Evolutionary conservation across 1,140 invertebrate genomes (phyloP).

Genomic region (Colletes latitarsis): DNA sequence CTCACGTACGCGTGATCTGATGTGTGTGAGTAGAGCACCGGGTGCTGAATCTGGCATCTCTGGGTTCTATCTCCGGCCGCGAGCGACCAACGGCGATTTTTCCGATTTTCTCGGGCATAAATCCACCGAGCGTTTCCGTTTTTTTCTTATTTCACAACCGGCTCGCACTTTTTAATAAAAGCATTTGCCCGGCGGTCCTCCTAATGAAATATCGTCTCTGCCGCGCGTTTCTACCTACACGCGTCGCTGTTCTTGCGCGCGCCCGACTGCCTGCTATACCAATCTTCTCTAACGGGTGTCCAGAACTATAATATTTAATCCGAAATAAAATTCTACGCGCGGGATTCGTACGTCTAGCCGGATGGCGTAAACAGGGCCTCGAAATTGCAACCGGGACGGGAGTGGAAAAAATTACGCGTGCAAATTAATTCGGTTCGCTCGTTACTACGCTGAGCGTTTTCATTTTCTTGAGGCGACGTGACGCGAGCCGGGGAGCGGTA

Average conservation of each 20-base stretch:
- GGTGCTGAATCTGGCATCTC: no score
- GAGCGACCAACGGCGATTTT: neutral
- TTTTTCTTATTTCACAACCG: constrained; percentile 33
- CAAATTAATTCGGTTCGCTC: neutral
- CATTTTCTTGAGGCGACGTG: neutral
- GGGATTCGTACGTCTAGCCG: neutral
- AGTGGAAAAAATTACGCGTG: neutral
- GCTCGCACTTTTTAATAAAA: constrained; percentile 45
- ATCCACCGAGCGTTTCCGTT: constrained; percentile 56
- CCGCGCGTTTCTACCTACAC: neutral
- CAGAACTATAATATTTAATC: no score
- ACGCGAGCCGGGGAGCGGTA: neutral
- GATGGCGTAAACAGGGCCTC: neutral
- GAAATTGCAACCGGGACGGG: no score
- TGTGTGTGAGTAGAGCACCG: no score
- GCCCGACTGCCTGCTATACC: neutral
- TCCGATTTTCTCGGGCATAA: constrained; percentile 55
- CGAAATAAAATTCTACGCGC: no score
- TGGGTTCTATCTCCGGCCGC: neutral
- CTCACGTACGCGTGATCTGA: no score
- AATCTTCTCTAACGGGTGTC: no score
- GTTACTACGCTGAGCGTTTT: neutral
- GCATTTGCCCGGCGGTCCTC: constrained; percentile 15
- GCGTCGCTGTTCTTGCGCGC: neutral
- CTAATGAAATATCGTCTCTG: constrained; percentile 46